A percentile compares a stretch with the other conserved stretches of the same genome.
Conservation (phyloP, 2,797 vertebrate species). For the Sus cebifrons region DNA sequence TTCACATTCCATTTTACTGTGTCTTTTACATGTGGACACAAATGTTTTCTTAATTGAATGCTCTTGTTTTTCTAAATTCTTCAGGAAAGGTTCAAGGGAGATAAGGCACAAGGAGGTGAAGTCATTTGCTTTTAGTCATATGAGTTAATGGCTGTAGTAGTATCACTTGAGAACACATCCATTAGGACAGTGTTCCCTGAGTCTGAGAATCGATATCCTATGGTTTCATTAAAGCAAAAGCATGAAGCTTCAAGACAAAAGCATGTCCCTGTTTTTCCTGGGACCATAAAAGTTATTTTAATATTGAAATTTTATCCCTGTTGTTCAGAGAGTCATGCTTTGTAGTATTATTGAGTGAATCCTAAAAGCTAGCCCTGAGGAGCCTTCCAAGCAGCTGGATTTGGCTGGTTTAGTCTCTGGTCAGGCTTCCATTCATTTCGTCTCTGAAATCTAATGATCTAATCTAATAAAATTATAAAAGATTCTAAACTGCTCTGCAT, state of each 20-base stretch:
- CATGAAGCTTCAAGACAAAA: conserved; percentile 67
- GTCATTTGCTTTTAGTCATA: conserved; percentile 72
- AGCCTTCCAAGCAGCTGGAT: conserved; percentile 66
- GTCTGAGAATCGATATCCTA: conserved; percentile 71
- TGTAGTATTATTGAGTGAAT: neutral
- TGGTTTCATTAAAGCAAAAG: conserved; percentile 73
- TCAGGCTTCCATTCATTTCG: conserved; percentile 87
- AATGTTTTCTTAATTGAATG: conserved; percentile 12
- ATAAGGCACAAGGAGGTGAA: conserved; percentile 58
- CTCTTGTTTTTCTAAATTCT: conserved; percentile 64
- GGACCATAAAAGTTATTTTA: conserved; percentile 59
- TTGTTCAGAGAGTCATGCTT: conserved; percentile 25
- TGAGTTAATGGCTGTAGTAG: conserved; percentile 59
- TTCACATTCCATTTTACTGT: neutral
- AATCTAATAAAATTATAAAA: conserved; percentile 89
- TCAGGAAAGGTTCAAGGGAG: conserved; percentile 9
- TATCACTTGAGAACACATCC: conserved; percentile 61
- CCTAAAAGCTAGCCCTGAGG: conserved; percentile 67
- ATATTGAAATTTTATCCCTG: conserved; percentile 4
- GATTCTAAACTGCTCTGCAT: conserved; percentile 85
- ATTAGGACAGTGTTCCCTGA: conserved; percentile 71
- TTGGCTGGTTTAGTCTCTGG: conserved; percentile 80
- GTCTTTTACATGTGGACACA: conserved; percentile 30
- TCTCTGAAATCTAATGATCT: conserved; percentile 88
- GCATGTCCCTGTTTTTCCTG: conserved; percentile 65